Evolutionary conservation across 2,888 invertebrate genomes (phyloP).

Genomic region (Sarcophaga caerulescens): DNA sequence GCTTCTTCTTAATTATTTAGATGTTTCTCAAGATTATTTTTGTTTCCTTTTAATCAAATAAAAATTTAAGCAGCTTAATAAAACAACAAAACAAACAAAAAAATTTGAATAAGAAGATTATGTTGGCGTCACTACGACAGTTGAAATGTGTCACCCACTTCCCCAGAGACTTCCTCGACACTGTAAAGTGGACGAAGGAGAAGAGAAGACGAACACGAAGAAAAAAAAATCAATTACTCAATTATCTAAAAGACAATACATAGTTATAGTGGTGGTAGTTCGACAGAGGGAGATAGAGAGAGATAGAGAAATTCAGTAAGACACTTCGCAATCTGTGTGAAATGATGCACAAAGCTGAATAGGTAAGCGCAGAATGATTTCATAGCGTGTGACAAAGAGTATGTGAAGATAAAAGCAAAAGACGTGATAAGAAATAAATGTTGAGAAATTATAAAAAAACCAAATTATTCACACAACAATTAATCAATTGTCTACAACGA

Average conservation of each 20-base stretch:
- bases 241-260: slow-evolving; percentile 44
- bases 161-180: slow-evolving; percentile 45
- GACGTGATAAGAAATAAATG: not conserved
- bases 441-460: not conserved
- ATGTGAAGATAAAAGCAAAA: not conserved
- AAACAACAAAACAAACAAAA: not conserved
- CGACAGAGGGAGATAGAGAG: no score
- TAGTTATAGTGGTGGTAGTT: slow-evolving; percentile 10
- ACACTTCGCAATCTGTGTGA: not conserved
- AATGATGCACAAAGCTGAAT: not conserved
- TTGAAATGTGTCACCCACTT: slow-evolving; percentile 57
- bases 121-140: slow-evolving; percentile 40
- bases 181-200: not conserved
- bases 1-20: slow-evolving; percentile 36
- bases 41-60: slow-evolving; percentile 31
- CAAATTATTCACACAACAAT: slow-evolving; percentile 8
- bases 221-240: slow-evolving; percentile 49
- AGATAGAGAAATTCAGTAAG: no score
- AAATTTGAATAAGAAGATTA: slow-evolving; percentile 37
- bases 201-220: no score
- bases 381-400: not conserved
- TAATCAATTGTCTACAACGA: slow-evolving; percentile 1
- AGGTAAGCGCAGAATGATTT: slow-evolving; percentile 5
- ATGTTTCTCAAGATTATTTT: slow-evolving; percentile 43
- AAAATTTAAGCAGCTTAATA: slow-evolving; percentile 49